A percentile compares a stretch with the other conserved stretches of the same genome.
phyloP scores from a whole-genome alignment of 2,888 invertebrate genomes.

The Diplolepis rosae region DNA sequence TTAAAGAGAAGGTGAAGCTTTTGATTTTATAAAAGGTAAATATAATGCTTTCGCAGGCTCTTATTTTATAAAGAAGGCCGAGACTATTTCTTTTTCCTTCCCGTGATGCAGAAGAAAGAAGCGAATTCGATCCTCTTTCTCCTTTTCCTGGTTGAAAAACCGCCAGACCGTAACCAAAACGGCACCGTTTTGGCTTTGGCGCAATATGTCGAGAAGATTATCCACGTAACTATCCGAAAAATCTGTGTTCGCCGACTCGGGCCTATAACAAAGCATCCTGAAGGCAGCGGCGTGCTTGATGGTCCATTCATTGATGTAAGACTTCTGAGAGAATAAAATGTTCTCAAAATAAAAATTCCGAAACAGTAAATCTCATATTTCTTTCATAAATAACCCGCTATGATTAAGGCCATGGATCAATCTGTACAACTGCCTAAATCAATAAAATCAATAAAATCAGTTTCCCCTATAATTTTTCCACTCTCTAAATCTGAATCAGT shows the following conservation, averaged over 20 bases:
- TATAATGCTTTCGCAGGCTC: not conserved
- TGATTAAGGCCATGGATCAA: no score
- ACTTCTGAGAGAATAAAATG: not conserved
- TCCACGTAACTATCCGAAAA: slow-evolving; percentile 67
- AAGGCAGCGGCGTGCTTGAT: slow-evolving; percentile 18
- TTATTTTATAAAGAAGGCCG: slow-evolving; percentile 8
- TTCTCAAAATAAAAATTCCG: not conserved
- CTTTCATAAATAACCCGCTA: no score
- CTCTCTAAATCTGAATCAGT: no score
- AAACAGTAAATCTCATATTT: not conserved
- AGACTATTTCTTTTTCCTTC: slow-evolving; percentile 7
- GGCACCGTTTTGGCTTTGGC: slow-evolving; percentile 42
- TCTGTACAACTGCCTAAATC: no score
- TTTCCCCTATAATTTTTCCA: no score
- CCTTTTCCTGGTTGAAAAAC: slow-evolving; percentile 1
- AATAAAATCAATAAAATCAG: no score
- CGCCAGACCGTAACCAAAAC: slow-evolving; percentile 62
- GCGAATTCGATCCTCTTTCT: slow-evolving; percentile 34
- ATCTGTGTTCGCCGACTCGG: slow-evolving; percentile 39
- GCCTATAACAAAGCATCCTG: slow-evolving; percentile 40
- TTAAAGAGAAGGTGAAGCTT: not conserved
- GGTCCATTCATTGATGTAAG: slow-evolving; percentile 2
- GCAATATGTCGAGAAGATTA: slow-evolving; percentile 70
- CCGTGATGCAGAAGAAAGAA: slow-evolving; percentile 4
- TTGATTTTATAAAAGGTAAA: slow-evolving; percentile 12